A percentile compares a stretch with the other conserved stretches of the same genome.
Conservation (phyloP, 2,888 invertebrate species). For the Biston betularia region DNA sequence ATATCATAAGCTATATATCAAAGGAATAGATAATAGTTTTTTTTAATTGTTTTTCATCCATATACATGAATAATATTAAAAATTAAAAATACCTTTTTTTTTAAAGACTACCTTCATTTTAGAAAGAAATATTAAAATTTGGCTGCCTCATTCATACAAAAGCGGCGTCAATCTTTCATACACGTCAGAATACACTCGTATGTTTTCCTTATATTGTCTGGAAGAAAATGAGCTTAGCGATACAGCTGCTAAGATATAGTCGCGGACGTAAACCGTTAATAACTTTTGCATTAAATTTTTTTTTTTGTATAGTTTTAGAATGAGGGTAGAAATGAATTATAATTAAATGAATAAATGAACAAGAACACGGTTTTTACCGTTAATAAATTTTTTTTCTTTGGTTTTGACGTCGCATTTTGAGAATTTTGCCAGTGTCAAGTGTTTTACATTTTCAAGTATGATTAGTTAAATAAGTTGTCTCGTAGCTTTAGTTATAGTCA, state of each 20-base stretch:
- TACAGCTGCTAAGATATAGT: slow-evolving; percentile 18
- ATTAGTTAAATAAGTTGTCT: too few relatives aligned
- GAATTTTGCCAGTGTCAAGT: too few relatives aligned
- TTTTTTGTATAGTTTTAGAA: too few relatives aligned
- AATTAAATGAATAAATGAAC: too few relatives aligned
- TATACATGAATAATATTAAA: too few relatives aligned
- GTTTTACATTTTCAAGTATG: too few relatives aligned
- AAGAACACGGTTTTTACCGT: too few relatives aligned
- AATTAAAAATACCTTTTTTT: too few relatives aligned
- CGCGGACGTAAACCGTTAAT: slow-evolving; percentile 5
- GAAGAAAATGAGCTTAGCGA: slow-evolving; percentile 19
- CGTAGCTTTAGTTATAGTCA: too few relatives aligned
- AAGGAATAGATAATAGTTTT: slow-evolving; percentile 1
- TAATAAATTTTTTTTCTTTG: too few relatives aligned
- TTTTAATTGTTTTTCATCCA: neutral
- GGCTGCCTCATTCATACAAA: slow-evolving; percentile 41
- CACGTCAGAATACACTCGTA: slow-evolving; percentile 1
- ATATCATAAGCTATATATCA: slow-evolving; percentile 16
- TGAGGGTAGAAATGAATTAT: neutral
- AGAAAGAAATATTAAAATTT: slow-evolving; percentile 39
- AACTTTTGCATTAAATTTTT: neutral
- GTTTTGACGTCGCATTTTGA: too few relatives aligned
- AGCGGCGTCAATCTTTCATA: slow-evolving; percentile 38
- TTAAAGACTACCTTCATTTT: neutral
- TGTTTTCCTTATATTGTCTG: slow-evolving; percentile 9